Base-by-base conservation (phyloP, 2,113 vertebrate species). In the Pelodiscus sinensis region DNA sequence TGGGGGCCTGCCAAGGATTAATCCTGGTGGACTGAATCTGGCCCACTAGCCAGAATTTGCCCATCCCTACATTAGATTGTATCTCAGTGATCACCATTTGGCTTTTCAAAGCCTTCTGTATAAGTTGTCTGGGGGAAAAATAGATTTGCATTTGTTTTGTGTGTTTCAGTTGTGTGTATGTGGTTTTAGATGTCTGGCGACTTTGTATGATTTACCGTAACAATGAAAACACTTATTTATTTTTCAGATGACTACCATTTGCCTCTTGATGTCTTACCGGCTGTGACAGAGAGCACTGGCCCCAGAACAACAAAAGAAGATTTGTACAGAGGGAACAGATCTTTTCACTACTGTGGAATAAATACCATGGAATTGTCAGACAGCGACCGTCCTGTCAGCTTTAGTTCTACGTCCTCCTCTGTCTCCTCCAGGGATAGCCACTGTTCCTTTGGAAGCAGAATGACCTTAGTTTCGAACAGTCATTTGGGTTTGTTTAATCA, bases 351-450 rank as follows among this genome's bases (percentile, higher is more conserved):
- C 96, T 98, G 97, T 97, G 98, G 98, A 21, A 97, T 95, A 75
- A 98, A 88, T 95, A 98, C 98, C 96, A 99, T 99, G 99, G 99
- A 99, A 97, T 97, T 99, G 78, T 98, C 98, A 0, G 99, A 99
- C 97, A 99, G 98, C 21, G 99, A 99, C 94, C 98, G 99, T 58
- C 99, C 99, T 0, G 97, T 99, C 95, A 99, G 99, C 98, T 99
- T 99, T 87, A 99, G 99, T 96, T 99, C 99, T 96, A 99, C 99
- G 9, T 99, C 99, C 0, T 99, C 99, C 55, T 99, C 99, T 0
- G 98, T 99, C 84, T 99, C 99, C 55, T 99, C 99, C 87, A 96
- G 99, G 88, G 99, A 99, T 97, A 99, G 99, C 93, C 99, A 99
- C 93, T 99, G 99, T 89, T 99, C 99, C 38, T 98, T 99, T 65